Evolutionary conservation across 2,888 invertebrate species (phyloP).

Genomic region (Bellardia bayeri): DNA sequence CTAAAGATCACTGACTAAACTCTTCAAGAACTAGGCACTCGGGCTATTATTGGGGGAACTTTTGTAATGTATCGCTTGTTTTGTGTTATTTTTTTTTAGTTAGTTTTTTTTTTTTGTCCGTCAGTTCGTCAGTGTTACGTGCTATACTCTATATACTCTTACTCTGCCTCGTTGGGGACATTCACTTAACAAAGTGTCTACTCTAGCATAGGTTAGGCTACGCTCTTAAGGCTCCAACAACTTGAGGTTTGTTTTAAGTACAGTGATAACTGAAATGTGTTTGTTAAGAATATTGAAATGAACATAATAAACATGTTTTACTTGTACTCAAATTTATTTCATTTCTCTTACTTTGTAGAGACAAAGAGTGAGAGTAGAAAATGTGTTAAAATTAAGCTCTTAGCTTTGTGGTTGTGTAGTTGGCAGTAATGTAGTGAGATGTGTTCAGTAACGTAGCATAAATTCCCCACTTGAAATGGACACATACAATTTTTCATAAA

Average conservation of each 20-base stretch:
- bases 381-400: not conserved
- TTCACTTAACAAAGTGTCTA: not conserved
- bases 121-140: not conserved
- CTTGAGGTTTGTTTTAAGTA: slow-evolving; percentile 4
- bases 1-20: slow-evolving; percentile 83
- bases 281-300: not conserved
- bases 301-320: slow-evolving; percentile 12
- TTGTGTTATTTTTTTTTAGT: slow-evolving; percentile 27
- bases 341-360: slow-evolving; percentile 10
- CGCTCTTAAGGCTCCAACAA: slow-evolving; percentile 18
- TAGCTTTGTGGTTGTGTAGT: not conserved
- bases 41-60: slow-evolving; percentile 63
- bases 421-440: not conserved
- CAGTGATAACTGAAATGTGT: slow-evolving; percentile 5
- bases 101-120: slow-evolving; percentile 27
- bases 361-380: not conserved
- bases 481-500: too few relatives aligned
- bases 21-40: slow-evolving; percentile 67
- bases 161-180: slow-evolving; percentile 16
- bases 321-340: not conserved
- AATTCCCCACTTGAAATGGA: too few relatives aligned
- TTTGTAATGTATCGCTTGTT: slow-evolving; percentile 55
- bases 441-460: not conserved
- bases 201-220: not conserved
- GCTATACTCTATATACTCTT: slow-evolving; percentile 48